These are phyloP conservation scores for Theristus sp. DNA, from an alignment of 2,888 invertebrate genomes.

Conservation along the genomic window DNA sequence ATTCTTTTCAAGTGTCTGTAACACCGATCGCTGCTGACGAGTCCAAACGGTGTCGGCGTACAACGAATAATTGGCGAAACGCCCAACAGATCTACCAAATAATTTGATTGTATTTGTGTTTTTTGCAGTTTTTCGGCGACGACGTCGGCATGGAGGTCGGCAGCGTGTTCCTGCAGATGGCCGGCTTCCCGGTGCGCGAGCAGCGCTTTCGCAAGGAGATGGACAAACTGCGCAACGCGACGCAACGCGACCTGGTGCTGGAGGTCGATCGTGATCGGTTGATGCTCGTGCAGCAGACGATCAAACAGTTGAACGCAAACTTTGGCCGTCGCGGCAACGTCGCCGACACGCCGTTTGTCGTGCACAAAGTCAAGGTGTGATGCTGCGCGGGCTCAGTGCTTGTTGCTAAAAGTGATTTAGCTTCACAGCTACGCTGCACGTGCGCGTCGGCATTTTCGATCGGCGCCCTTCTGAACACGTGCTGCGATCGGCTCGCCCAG, in stretches of 20 bases:
- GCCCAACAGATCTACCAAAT: too few species aligned
- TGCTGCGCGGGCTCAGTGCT: too few species aligned
- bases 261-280: conserved; percentile 81
- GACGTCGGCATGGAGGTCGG: conserved; percentile 89
- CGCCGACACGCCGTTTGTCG: conserved; percentile 53
- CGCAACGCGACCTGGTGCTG: conserved; percentile 1
- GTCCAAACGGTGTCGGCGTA: too few species aligned
- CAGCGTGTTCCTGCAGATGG: conserved; percentile 83
- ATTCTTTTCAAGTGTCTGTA: too few species aligned
- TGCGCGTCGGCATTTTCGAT: too few species aligned
- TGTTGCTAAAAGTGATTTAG: too few species aligned
- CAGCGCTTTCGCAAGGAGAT: conserved; percentile 61
- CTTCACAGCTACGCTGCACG: too few species aligned
- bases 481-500: too few species aligned
- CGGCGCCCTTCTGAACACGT: too few species aligned
- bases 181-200: conserved; percentile 92
- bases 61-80: too few species aligned
- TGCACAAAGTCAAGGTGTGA: conserved; percentile 90
- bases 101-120: too few species aligned
- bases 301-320: conserved; percentile 67
- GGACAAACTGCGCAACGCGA: conserved; percentile 67
- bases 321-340: conserved; percentile 25
- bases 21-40: too few species aligned
- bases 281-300: conserved; percentile 69
- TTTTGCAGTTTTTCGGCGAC: conserved; percentile 90